These are phyloP conservation scores for Hydrolagus affinis DNA, from an alignment of 2,113 vertebrate genomes.

Conservation along the genomic window DNA sequence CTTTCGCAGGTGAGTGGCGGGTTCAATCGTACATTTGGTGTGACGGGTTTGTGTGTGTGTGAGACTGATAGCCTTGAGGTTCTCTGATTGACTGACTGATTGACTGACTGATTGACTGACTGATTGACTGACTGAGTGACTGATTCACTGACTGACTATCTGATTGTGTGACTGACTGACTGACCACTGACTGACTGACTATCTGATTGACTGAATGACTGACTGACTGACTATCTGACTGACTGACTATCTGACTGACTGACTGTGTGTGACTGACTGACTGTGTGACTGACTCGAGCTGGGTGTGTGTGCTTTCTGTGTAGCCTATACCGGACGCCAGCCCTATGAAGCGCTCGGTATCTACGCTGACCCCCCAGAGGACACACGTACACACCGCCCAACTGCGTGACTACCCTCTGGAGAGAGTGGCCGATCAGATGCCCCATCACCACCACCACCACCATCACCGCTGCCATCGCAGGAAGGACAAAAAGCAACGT, in stretches of 20 bases:
- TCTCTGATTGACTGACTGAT: too few species aligned
- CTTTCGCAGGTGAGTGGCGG: too few species aligned
- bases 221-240: too few species aligned
- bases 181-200: too few species aligned
- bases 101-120: too few species aligned
- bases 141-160: neutral
- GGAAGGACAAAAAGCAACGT: conserved; percentile 78
- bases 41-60: too few species aligned
- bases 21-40: too few species aligned
- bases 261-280: neutral
- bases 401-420: conserved; percentile 62
- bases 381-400: conserved; percentile 54
- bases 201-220: neutral
- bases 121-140: too few species aligned
- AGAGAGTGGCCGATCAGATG: conserved; percentile 57
- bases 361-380: conserved; percentile 73
- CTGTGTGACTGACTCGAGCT: neutral
- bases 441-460: conserved; percentile 61
- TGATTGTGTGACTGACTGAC: too few species aligned
- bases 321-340: conserved; percentile 76
- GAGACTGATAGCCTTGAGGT: too few species aligned
- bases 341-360: conserved; percentile 81
- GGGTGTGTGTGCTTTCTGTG: neutral
- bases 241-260: neutral
- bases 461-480: conserved; percentile 78